phyloP scores from a whole-genome alignment of 2,888 invertebrate species.

The Oxyscelio sp. region DNA sequence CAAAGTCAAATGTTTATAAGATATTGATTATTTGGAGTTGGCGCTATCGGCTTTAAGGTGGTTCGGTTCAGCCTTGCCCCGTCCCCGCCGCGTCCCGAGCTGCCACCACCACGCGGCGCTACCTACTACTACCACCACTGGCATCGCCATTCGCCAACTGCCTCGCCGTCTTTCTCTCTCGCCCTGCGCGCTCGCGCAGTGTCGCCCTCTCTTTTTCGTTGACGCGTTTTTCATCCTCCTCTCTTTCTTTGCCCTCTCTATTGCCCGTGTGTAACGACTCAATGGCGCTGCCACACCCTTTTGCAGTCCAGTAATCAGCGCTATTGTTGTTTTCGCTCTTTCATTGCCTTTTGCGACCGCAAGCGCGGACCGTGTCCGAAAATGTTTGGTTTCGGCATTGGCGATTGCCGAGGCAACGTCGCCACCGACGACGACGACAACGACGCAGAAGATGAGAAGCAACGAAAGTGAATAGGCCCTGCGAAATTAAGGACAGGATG shows the following conservation, averaged over 20 bases:
- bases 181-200: constrained; percentile 47
- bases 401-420: constrained; percentile 18
- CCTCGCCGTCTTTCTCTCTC: constrained; percentile 61
- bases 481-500: constrained; percentile 17
- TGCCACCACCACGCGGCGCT: constrained; percentile 77
- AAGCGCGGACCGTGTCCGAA: constrained; percentile 64
- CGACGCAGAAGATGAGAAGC: constrained; percentile 33
- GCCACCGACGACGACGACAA: constrained; percentile 18
- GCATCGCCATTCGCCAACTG: constrained; percentile 62
- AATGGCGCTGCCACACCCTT: constrained; percentile 88
- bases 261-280: constrained; percentile 87
- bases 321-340: constrained; percentile 87
- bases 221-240: constrained; percentile 63
- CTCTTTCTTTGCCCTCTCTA: constrained; percentile 76
- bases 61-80: constrained; percentile 87
- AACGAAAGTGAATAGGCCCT: constrained; percentile 21
- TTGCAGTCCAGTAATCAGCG: constrained; percentile 87
- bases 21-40: constrained; percentile 87
- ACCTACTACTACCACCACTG: constrained; percentile 75
- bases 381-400: constrained; percentile 51
- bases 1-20: constrained; percentile 67
- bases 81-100: constrained; percentile 54
- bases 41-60: constrained; percentile 87
- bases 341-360: constrained; percentile 77
- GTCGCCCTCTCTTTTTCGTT: constrained; percentile 67